Percentiles rank a stretch among this genome's conserved stretches.
These are phyloP conservation scores for Agapornis roseicollis DNA, from an alignment of 2,113 vertebrate genomes.

Conservation along the genomic window DNA sequence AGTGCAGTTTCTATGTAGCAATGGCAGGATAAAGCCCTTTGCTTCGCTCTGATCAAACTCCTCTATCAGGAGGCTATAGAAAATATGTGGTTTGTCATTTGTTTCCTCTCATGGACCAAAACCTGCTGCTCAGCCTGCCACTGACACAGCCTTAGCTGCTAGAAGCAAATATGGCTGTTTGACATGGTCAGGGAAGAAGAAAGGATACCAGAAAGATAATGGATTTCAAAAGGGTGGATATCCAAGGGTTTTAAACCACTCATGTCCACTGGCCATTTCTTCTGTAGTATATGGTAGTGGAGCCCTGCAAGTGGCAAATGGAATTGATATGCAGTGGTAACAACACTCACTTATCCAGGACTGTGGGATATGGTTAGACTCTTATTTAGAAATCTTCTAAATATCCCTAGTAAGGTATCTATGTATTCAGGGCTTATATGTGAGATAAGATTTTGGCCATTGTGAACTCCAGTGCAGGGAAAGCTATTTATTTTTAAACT, in stretches of 20 bases:
- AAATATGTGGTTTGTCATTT: not conserved
- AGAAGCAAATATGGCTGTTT: not conserved
- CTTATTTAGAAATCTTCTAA: not conserved
- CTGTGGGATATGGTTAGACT: not conserved
- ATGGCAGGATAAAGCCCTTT: not conserved
- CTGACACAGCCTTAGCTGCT: not conserved
- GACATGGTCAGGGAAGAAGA: not conserved
- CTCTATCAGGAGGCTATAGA: not conserved
- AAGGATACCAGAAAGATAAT: not conserved
- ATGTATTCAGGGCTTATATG: not conserved
- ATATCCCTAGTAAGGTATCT: not conserved
- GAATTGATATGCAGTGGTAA: not conserved
- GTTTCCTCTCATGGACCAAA: not conserved
- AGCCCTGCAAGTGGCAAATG: not conserved
- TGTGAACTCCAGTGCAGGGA: not conserved
- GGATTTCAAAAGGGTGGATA: not conserved
- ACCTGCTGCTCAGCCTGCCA: not conserved
- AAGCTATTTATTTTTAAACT: conserved; percentile 6
- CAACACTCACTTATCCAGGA: not conserved
- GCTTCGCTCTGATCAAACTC: not conserved
- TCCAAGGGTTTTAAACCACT: not conserved
- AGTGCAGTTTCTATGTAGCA: not conserved
- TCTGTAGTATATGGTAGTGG: not conserved
- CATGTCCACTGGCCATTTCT: not conserved
- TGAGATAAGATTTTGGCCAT: not conserved